A percentile compares a stretch with the other conserved stretches of the same genome.
Conservation (phyloP, 2,113 vertebrate species). For the Lepus americanus region DNA sequence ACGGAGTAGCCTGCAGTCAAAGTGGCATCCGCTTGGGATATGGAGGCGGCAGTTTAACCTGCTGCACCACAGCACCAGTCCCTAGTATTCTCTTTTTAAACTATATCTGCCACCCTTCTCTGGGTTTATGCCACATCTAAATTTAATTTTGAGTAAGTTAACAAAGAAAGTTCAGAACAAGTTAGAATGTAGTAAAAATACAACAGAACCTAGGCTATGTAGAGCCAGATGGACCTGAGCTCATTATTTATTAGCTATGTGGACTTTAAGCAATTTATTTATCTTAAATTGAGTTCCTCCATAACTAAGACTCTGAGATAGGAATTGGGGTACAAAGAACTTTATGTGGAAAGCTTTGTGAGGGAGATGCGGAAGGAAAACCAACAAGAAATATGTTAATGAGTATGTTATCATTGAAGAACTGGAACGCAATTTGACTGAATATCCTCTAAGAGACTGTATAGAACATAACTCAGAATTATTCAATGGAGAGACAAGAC, state of each 20-base stretch:
- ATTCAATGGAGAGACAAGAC: background rate
- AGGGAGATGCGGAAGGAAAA: background rate
- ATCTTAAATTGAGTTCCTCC: background rate
- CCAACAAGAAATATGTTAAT: background rate
- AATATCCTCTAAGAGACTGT: background rate
- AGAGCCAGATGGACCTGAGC: background rate
- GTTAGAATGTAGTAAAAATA: background rate
- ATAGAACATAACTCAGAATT: conserved; percentile 16
- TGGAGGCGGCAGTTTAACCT: too few relatives aligned
- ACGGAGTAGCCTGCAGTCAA: too few relatives aligned
- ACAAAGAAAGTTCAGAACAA: conserved; percentile 41
- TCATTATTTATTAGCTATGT: conserved; percentile 1
- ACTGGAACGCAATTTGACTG: background rate
- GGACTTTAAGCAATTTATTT: conserved; percentile 26
- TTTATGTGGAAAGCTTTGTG: background rate
- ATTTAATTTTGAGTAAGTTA: conserved; percentile 27
- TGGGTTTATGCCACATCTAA: background rate
- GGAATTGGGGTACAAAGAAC: background rate
- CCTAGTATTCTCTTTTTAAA: conserved; percentile 9
- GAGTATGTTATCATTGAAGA: background rate
- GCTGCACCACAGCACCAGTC: too few relatives aligned
- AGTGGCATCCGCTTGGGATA: too few relatives aligned
- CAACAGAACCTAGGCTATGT: background rate
- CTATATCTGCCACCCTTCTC: background rate
- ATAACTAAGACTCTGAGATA: background rate